Evolutionary conservation across 2,888 invertebrate species (phyloP).

Genomic region (Caenorhabditis uteleia): DNA sequence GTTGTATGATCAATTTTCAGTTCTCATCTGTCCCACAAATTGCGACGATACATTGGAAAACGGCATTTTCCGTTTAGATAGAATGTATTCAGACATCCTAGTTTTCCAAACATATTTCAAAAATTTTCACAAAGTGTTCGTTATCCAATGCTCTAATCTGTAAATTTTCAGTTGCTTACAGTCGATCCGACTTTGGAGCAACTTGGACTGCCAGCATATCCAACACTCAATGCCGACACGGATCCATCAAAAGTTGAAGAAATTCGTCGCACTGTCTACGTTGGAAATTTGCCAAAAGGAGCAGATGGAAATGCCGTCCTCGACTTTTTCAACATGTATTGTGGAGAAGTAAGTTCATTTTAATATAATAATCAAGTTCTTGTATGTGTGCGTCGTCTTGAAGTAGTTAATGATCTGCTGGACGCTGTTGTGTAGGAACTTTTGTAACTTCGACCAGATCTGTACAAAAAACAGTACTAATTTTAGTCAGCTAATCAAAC

Average conservation of each 20-base stretch:
- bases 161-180: constrained; percentile 77
- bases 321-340: constrained; percentile 79
- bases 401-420: no score
- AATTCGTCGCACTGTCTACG: constrained; percentile 87
- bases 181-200: constrained; percentile 85
- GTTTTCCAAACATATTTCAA: no score
- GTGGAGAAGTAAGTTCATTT: constrained; percentile 65
- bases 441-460: background rate
- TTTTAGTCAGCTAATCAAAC: background rate
- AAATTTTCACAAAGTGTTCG: no score
- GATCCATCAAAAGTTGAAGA: constrained; percentile 79
- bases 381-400: background rate
- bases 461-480: background rate
- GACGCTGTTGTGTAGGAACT: background rate
- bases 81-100: no score
- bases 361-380: background rate
- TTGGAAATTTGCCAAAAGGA: constrained; percentile 78
- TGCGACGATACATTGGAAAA: constrained; percentile 28
- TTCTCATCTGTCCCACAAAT: constrained; percentile 27
- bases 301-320: constrained; percentile 81
- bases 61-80: no score
- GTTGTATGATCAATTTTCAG: constrained; percentile 36
- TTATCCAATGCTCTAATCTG: no score
- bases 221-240: constrained; percentile 82
- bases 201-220: constrained; percentile 84